Evolutionary conservation across 92 coral and sea anemone species (phyloP), one percentile per base, ranked within the genome.

Genomic region (Epizoanthus illoricatus): DNA sequence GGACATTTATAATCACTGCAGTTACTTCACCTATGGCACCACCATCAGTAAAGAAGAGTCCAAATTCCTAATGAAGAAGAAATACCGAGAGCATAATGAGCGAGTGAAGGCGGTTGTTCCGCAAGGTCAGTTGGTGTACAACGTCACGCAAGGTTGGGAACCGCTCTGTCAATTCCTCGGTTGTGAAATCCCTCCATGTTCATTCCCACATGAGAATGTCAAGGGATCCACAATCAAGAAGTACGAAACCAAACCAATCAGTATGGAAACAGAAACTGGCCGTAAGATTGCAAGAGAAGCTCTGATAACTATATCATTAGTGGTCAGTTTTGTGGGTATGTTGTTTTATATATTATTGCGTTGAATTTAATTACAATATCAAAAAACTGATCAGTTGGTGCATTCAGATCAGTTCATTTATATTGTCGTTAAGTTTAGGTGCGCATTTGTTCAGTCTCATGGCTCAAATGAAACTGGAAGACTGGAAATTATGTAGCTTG

Each of bases 161-260:
- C 69, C 69, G 36, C 69, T 65, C 10, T 65, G 69, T 65, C 36
- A 65, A 65, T 65, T 65, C 36, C 69, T 65, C 12, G 69, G 69
- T 3, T 65, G 41, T 19, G 69, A 65, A 15, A 21, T 65, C 28
- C 69, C 69, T 19, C 8, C 69, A 1, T 28, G 33, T 28, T 28
- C 33, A 28, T 28, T 28, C 33, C 33, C 33, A 28, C 33, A 28
- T 28, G 69, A 65, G 71, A 66, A 66, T 17, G 71, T 66, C 47
- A 66, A 66, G 18, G 71, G 49, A 17, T 11, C 45, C 13, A 0
- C 19, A 7, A 5, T 33, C 13, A 15, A 11, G 10, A 24, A 66
- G 13, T 1, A 5, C 0, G 7, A 5, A 20, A 5, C 7, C 0
- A 20, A 5, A 15, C 20, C 20, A 0, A 11, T 7, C 36, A 1